phyloP scores from a whole-genome alignment of 2,113 vertebrate species.

The Coryphaenoides rupestris region DNA sequence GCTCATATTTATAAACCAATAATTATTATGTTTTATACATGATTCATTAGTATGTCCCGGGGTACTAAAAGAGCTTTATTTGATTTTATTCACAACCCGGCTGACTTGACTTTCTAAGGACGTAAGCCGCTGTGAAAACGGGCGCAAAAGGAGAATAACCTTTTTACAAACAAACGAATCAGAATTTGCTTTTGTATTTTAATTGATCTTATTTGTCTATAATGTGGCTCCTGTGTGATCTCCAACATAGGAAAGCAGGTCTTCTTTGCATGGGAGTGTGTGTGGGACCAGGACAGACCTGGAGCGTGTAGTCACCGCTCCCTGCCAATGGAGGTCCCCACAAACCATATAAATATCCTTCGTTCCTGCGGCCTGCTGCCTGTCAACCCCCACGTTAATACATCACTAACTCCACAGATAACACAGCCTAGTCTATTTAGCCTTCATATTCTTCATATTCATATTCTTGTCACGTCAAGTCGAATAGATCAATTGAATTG shows the following conservation, averaged over 20 bases:
- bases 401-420: too few relatives aligned
- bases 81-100: slow-evolving; percentile 54
- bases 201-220: slow-evolving; percentile 56
- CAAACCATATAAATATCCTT: slow-evolving; percentile 77
- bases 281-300: background rate
- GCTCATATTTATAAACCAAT: slow-evolving; percentile 69
- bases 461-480: too few relatives aligned
- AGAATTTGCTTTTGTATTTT: slow-evolving; percentile 22
- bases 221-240: slow-evolving; percentile 48
- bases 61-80: slow-evolving; percentile 44
- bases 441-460: too few relatives aligned
- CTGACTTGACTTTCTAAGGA: slow-evolving; percentile 44
- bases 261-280: slow-evolving; percentile 34
- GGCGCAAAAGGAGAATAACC: slow-evolving; percentile 45
- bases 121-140: too few relatives aligned
- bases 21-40: slow-evolving; percentile 75
- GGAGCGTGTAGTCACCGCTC: slow-evolving; percentile 71
- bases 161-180: background rate
- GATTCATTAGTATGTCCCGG: slow-evolving; percentile 74
- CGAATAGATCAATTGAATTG: too few relatives aligned
- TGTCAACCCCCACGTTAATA: too few relatives aligned
- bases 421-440: too few relatives aligned
- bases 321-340: slow-evolving; percentile 90
- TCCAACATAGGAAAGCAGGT: slow-evolving; percentile 46
- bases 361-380: too few relatives aligned